Evolutionary conservation across 2,888 invertebrate species (phyloP).

Genomic region (Lucinisca nassula): DNA sequence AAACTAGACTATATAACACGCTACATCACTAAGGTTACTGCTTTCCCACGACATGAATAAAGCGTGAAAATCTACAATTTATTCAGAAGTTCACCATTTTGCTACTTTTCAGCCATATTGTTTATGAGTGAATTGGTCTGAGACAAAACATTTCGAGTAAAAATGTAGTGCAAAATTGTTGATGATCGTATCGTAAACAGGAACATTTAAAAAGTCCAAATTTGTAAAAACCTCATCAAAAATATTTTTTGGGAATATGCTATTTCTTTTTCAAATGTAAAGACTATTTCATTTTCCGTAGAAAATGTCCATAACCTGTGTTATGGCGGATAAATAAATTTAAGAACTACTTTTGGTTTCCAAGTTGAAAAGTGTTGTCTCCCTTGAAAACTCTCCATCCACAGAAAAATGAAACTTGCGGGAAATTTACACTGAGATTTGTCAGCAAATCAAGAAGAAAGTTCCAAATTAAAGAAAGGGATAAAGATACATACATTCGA

Average conservation of each 20-base stretch:
- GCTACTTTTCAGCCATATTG: neutral
- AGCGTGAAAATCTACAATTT: neutral
- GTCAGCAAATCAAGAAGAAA: no score
- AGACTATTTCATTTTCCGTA: no score
- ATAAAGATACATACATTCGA: no score
- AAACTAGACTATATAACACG: neutral
- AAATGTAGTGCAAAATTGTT: no score
- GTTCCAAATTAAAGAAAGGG: no score
- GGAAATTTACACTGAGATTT: no score
- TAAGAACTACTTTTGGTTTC: slow-evolving; percentile 35
- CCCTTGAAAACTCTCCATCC: slow-evolving; percentile 9
- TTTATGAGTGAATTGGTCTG: neutral
- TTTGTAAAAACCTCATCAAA: no score
- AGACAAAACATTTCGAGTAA: neutral
- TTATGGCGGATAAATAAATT: neutral
- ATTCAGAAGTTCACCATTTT: neutral
- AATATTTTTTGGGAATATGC: no score
- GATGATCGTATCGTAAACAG: no score
- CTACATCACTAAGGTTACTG: neutral
- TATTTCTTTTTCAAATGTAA: no score
- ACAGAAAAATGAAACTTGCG: neutral
- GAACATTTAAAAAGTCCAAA: no score
- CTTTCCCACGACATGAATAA: neutral
- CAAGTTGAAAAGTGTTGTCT: slow-evolving; percentile 51
- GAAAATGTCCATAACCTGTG: no score